These are phyloP conservation scores for Cistogaster globosa DNA, from an alignment of 2,888 invertebrate genomes.

Conservation along the genomic window DNA sequence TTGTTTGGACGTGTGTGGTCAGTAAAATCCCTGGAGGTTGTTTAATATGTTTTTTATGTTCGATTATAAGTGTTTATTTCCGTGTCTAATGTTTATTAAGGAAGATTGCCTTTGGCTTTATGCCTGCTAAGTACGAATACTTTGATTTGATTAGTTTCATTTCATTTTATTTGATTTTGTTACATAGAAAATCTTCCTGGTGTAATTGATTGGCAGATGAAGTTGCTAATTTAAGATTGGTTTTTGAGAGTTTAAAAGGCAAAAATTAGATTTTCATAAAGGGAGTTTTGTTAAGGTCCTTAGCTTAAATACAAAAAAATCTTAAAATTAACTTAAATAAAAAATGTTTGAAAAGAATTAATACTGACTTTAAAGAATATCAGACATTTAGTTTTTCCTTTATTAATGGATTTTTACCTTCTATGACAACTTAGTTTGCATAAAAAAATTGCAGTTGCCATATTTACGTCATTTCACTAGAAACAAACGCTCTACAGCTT, in stretches of 20 bases:
- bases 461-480: too few species aligned
- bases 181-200: not conserved
- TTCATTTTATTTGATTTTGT: constrained; percentile 11
- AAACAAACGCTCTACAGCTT: too few species aligned
- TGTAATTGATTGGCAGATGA: constrained; percentile 13
- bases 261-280: too few species aligned
- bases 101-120: constrained; percentile 34
- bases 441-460: too few species aligned
- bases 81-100: constrained; percentile 64
- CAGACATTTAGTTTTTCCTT: too few species aligned
- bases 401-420: too few species aligned
- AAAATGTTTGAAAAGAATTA: too few species aligned
- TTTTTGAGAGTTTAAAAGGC: too few species aligned
- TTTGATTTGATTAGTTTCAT: not conserved
- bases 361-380: too few species aligned
- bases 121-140: not conserved
- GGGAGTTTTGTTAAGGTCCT: not conserved
- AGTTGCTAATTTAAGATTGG: constrained; percentile 3
- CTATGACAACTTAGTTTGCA: too few species aligned
- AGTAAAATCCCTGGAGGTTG: constrained; percentile 58
- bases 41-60: constrained; percentile 25
- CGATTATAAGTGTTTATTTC: constrained; percentile 59
- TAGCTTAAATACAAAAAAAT: too few species aligned
- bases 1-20: constrained; percentile 55
- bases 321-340: too few species aligned